phyloP scores from a whole-genome alignment of 1,140 invertebrate species.

The Ceratina australensis region DNA sequence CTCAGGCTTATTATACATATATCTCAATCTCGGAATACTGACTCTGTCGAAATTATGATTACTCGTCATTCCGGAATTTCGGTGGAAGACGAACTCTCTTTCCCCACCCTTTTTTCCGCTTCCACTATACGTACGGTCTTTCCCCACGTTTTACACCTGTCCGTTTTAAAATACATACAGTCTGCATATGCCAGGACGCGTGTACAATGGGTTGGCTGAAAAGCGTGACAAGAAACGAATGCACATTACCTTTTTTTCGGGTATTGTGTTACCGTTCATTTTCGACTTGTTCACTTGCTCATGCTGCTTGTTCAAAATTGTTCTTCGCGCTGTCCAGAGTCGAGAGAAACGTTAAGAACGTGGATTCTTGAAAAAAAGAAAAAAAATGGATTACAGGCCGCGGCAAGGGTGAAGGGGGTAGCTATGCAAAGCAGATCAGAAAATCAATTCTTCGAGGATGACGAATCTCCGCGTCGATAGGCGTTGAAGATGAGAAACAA shows the following conservation, averaged over 20 bases:
- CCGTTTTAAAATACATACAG: not conserved
- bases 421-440: slow-evolving; percentile 33
- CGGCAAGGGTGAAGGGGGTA: not conserved
- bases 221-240: too few species aligned
- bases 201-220: not conserved
- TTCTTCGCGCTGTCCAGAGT: not conserved
- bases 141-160: not conserved
- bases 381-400: slow-evolving; percentile 4
- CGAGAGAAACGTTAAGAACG: not conserved
- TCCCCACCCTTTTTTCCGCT: not conserved
- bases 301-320: too few species aligned
- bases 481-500: slow-evolving; percentile 52
- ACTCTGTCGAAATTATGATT: slow-evolving; percentile 71
- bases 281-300: too few species aligned
- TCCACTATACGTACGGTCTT: not conserved
- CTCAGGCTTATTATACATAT: slow-evolving; percentile 72
- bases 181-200: not conserved
- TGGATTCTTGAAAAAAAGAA: not conserved
- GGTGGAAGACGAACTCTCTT: not conserved
- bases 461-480: slow-evolving; percentile 50
- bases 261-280: not conserved
- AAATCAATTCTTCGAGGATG: slow-evolving; percentile 49
- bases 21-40: slow-evolving; percentile 64
- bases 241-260: too few species aligned
- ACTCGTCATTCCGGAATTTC: slow-evolving; percentile 45